phyloP scores from a whole-genome alignment of 1,140 invertebrate species.

The Drosophila tsacasi region DNA sequence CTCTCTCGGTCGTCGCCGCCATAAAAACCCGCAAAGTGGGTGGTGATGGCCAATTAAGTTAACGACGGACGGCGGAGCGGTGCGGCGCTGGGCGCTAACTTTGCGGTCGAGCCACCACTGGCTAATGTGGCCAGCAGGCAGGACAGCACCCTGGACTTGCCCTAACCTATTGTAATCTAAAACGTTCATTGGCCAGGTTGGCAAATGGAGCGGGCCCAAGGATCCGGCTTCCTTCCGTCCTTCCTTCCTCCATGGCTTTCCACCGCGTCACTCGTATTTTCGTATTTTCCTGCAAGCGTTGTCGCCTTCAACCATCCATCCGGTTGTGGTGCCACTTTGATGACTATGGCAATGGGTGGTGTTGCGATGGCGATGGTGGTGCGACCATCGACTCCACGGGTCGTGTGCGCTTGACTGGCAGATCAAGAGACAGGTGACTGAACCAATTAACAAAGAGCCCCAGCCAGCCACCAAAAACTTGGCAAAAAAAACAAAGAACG shows the following conservation, averaged over 20 bases:
- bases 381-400: constrained; percentile 54
- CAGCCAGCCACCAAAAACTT: constrained; percentile 47
- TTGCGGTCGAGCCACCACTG: constrained; percentile 69
- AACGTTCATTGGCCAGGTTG: constrained; percentile 74
- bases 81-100: constrained; percentile 60
- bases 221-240: constrained; percentile 67
- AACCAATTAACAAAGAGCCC: constrained; percentile 84
- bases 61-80: constrained; percentile 64
- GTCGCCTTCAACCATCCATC: constrained; percentile 41
- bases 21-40: constrained; percentile 83
- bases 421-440: constrained; percentile 83
- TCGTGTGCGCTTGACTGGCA: constrained; percentile 80
- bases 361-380: constrained; percentile 10
- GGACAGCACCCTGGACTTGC: constrained; percentile 37
- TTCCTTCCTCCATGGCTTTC: constrained; percentile 46
- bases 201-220: constrained; percentile 59
- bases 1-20: constrained; percentile 26
- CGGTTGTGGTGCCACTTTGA: constrained; percentile 44
- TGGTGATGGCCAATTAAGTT: constrained; percentile 84
- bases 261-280: constrained; percentile 11
- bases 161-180: constrained; percentile 78
- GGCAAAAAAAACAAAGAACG: constrained; percentile 36
- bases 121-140: constrained; percentile 34
- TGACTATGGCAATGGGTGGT: constrained; percentile 14
- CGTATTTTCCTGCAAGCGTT: constrained; percentile 24